Base-by-base conservation (phyloP, 2,113 vertebrate species). In the Oxygymnocypris stewartii region DNA sequence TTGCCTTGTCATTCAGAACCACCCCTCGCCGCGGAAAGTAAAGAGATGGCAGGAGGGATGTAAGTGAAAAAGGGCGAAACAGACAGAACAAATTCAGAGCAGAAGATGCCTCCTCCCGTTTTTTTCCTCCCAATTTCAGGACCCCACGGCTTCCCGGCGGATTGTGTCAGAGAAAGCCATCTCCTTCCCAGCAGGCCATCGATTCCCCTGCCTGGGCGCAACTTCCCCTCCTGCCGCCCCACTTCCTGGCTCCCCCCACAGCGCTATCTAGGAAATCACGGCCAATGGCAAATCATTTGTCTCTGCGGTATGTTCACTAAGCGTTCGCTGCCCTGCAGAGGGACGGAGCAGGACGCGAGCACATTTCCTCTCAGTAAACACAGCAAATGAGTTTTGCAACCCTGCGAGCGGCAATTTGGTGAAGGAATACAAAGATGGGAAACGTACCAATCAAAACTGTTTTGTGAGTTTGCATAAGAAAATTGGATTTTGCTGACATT, bases 141-240 rank as follows among this genome's bases (percentile, higher is more conserved):
- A 92, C 90, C 67, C 90, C 74, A 78, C 82, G 89, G 91, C 90
- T 94, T 91, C 89, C 91, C 91, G 90, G 92, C 83, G 74, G 91
- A 91, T 90, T 89, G 92, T 93, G 90, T 87, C 92, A 87, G 91
- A 94, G 94, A 93, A 95, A 95, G 93, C 93, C 90, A 95, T 95
- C 94, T 95, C 91, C 88, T 88, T 93, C 94, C 80, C 94, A 95
- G 94, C 94, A 87, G 89, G 94, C 91, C 88, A 80, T 91, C 92
- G 88, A 90, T 90, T 92, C 90, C 84, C 90, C 90, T 92, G 88
- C 91, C 92, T 87, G 84, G 65, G 85, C 86, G 86, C 87, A 91
- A 94, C 89, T 88, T 91, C 90, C 71, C 89, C 79, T 89, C 82
- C 84, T 87, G 89, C 91, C 67, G 86, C 25, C 90, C 86, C 76